Conservation (phyloP, 2,113 vertebrate species). For the Myanophis thanlyinensis region DNA sequence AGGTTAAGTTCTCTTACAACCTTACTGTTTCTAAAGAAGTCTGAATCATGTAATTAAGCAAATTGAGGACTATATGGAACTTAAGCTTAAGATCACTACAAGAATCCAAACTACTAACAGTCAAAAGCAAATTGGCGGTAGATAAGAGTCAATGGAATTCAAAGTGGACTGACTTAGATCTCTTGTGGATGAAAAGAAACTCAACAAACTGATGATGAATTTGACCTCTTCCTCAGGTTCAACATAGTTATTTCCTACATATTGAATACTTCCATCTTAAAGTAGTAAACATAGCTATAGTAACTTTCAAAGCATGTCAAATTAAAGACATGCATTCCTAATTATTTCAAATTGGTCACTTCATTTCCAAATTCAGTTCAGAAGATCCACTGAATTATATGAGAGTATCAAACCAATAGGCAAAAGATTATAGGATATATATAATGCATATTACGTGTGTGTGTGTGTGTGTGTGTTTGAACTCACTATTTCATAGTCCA, state of each 20-base stretch:
- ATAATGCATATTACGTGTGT: background rate
- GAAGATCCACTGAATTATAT: background rate
- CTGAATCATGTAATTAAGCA: background rate
- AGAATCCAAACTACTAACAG: too few species aligned
- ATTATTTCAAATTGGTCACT: background rate
- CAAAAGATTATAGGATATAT: background rate
- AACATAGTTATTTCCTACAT: background rate
- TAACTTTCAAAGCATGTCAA: background rate
- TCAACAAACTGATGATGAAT: background rate
- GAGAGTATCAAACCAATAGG: background rate
- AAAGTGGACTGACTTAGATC: background rate
- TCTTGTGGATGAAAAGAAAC: background rate
- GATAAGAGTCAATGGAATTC: background rate
- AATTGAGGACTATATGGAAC: background rate
- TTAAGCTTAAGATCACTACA: too few species aligned
- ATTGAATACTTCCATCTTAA: background rate
- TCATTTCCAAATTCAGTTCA: background rate
- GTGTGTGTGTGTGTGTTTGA: too few species aligned
- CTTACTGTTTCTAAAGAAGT: background rate
- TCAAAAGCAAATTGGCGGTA: too few species aligned
- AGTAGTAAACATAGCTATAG: background rate
- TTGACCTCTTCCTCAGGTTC: background rate
- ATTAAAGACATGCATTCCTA: background rate
- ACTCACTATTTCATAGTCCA: background rate
- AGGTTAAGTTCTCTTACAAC: background rate